These are phyloP conservation scores for Temnothorax longispinosus DNA, from an alignment of 1,140 invertebrate genomes.

Conservation along the genomic window DNA sequence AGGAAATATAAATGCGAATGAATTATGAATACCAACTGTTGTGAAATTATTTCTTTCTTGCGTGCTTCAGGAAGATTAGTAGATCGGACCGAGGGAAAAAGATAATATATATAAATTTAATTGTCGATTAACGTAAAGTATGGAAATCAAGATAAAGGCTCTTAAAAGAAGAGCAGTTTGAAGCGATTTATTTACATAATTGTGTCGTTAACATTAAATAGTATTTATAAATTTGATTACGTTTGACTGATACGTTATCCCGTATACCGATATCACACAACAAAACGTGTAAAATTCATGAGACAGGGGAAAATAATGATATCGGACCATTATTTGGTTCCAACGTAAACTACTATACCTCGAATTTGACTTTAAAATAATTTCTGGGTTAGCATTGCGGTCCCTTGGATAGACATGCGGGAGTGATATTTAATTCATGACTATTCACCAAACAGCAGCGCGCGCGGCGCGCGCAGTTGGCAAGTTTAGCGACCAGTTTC, in stretches of 20 bases:
- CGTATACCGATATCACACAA: not conserved
- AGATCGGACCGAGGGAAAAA: not conserved
- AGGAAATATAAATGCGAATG: constrained; percentile 43
- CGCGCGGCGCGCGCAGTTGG: constrained; percentile 26
- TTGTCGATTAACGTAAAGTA: not conserved
- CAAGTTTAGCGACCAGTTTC: constrained; percentile 59
- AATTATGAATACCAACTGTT: constrained; percentile 46
- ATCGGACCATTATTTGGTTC: constrained; percentile 6
- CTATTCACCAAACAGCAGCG: constrained; percentile 56
- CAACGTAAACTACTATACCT: not conserved
- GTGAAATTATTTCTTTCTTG: constrained; percentile 46
- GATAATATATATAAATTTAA: not conserved
- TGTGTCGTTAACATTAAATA: not conserved
- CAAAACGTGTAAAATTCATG: constrained; percentile 23
- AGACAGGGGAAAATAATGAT: constrained; percentile 39
- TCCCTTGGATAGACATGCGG: constrained; percentile 53
- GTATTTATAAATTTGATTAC: not conserved
- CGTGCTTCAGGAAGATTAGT: constrained; percentile 17
- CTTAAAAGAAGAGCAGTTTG: not conserved
- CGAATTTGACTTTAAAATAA: constrained; percentile 60
- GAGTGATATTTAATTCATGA: constrained; percentile 62
- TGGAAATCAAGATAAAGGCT: not conserved
- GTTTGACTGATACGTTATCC: not conserved
- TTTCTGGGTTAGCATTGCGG: constrained; percentile 50
- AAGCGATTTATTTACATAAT: not conserved